phyloP scores from a whole-genome alignment of 1,140 invertebrate species.

The Drosophila bocki region DNA sequence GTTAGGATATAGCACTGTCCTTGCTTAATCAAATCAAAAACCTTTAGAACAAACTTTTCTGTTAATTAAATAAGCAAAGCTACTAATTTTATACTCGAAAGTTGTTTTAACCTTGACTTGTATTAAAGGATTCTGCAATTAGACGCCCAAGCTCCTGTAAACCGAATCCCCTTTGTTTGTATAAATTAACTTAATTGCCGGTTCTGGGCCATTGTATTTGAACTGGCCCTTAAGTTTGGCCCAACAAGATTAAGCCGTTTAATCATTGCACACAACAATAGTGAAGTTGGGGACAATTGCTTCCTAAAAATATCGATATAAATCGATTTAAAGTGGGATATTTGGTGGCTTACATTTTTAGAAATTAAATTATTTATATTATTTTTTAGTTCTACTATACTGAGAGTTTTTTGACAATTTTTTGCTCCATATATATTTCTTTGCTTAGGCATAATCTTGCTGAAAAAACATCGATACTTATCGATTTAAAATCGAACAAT shows the following conservation, averaged over 20 bases:
- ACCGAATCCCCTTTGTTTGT: conserved; percentile 12
- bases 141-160: not conserved
- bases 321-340: not conserved
- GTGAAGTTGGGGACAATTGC: not conserved
- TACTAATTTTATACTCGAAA: conserved; percentile 4
- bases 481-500: not conserved
- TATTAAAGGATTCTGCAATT: not conserved
- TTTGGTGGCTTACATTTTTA: too few relatives aligned
- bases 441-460: not conserved
- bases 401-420: too few relatives aligned
- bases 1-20: not conserved
- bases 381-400: too few relatives aligned
- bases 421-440: not conserved
- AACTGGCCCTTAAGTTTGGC: not conserved
- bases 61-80: conserved; percentile 6
- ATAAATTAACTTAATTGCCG: conserved; percentile 18
- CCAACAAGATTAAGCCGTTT: not conserved
- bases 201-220: conserved; percentile 4
- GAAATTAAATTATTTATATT: too few relatives aligned
- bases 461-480: not conserved
- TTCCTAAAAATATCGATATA: not conserved
- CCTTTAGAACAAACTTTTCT: not conserved
- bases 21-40: conserved; percentile 7
- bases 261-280: not conserved
- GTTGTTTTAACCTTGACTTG: not conserved